Conservation (phyloP, 2,797 vertebrate genomes). For the Synaphobranchus kaupii region DNA sequence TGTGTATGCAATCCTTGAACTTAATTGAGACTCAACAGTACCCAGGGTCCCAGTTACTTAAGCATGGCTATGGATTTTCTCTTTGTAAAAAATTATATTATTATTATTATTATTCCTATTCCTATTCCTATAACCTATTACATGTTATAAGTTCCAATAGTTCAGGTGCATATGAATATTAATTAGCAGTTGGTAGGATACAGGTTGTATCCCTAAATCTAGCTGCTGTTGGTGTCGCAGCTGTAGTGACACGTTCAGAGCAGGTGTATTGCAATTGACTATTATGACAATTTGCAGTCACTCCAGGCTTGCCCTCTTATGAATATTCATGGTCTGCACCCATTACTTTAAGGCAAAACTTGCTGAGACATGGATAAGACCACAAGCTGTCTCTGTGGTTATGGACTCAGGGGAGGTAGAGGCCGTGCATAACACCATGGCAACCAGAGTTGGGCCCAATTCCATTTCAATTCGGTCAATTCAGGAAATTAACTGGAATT, state of each 20-base stretch:
- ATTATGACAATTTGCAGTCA: not conserved
- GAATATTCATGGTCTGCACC: not conserved
- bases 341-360: not conserved
- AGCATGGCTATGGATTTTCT: not conserved
- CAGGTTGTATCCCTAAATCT: not conserved
- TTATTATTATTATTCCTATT: too few species aligned
- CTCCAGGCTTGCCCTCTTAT: not conserved
- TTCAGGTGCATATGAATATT: not conserved
- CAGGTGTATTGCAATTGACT: not conserved
- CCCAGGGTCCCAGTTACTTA: not conserved
- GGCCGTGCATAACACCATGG: not conserved
- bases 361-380: not conserved
- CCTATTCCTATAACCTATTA: too few species aligned
- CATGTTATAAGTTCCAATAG: not conserved
- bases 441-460: not conserved
- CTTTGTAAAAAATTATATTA: not conserved
- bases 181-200: not conserved
- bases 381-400: not conserved
- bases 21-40: not conserved
- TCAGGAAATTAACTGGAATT: not conserved
- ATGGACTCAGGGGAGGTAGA: not conserved
- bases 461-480: not conserved
- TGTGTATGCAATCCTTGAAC: not conserved
- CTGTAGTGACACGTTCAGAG: not conserved
- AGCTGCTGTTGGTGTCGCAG: not conserved